Evolutionary conservation across 2,888 invertebrate genomes (phyloP).

Genomic region (Microctonus brassicae): DNA sequence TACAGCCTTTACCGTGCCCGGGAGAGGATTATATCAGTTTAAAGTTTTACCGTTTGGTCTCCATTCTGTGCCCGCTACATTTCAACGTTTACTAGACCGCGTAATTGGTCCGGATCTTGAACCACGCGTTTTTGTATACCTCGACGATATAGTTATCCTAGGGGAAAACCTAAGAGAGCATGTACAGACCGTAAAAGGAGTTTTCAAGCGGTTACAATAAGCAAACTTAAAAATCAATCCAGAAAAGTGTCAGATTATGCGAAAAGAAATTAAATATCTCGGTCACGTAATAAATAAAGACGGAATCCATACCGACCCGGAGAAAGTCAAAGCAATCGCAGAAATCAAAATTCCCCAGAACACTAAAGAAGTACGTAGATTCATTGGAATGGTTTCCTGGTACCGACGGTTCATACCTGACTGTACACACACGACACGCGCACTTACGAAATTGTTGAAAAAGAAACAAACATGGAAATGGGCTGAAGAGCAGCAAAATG

Average conservation of each 20-base stretch:
- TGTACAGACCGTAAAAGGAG: no score
- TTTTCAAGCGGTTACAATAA: no score
- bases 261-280: no score
- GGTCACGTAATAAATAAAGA: no score
- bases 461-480: constrained; percentile 33
- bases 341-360: no score
- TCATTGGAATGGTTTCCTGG: constrained; percentile 50
- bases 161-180: no score
- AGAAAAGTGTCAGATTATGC: no score
- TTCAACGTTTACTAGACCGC: constrained; percentile 20
- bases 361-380: no score
- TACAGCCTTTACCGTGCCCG: constrained; percentile 59
- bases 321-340: no score
- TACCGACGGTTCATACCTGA: constrained; percentile 40
- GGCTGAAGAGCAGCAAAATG: constrained; percentile 5
- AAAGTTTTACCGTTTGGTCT: constrained; percentile 53
- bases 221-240: no score
- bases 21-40: constrained; percentile 56
- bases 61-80: constrained; percentile 36
- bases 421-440: not conserved
- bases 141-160: no score
- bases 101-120: constrained; percentile 9
- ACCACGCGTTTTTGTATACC: not conserved
- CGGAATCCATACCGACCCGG: no score
- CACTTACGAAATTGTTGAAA: constrained; percentile 22